phyloP scores from a whole-genome alignment of 2,888 invertebrate genomes.

The Malacosoma neustria region DNA sequence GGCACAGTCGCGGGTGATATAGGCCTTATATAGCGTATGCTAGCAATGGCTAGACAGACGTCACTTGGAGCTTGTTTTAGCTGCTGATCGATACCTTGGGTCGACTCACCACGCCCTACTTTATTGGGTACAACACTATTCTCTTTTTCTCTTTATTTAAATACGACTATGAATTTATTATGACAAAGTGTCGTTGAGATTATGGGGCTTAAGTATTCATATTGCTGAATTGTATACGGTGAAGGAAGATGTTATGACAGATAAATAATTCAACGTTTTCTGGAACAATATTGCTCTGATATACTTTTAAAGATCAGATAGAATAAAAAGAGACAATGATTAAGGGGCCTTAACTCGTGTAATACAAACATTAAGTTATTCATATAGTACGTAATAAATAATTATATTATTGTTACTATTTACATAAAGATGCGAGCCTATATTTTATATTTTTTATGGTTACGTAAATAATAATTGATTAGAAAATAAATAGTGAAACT shows the following conservation, averaged over 20 bases:
- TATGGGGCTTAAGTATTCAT: conserved; percentile 14
- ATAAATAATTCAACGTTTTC: conserved; percentile 23
- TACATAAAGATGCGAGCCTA: too few relatives aligned
- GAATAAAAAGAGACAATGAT: too few relatives aligned
- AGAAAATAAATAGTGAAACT: too few relatives aligned
- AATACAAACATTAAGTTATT: too few relatives aligned
- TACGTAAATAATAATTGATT: too few relatives aligned
- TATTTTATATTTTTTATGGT: too few relatives aligned
- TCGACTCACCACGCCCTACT: conserved; percentile 57
- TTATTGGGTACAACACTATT: conserved; percentile 46
- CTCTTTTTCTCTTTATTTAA: conserved; percentile 42
- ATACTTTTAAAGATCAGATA: too few relatives aligned
- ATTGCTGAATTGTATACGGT: conserved; percentile 18
- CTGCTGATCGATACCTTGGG: conserved; percentile 58
- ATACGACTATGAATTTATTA: conserved; percentile 32
- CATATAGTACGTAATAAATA: too few relatives aligned
- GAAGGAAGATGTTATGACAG: conserved; percentile 17
- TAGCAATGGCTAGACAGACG: conserved; percentile 51
- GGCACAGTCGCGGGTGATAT: conserved; percentile 38
- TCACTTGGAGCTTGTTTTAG: conserved; percentile 51
- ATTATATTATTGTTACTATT: too few relatives aligned
- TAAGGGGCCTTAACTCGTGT: too few relatives aligned
- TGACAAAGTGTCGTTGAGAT: conserved; percentile 15
- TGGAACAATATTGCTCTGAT: too few relatives aligned
- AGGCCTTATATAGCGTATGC: conserved; percentile 39